Evolutionary conservation across 2,113 vertebrate species (phyloP).

Genomic region (Caretta caretta): DNA sequence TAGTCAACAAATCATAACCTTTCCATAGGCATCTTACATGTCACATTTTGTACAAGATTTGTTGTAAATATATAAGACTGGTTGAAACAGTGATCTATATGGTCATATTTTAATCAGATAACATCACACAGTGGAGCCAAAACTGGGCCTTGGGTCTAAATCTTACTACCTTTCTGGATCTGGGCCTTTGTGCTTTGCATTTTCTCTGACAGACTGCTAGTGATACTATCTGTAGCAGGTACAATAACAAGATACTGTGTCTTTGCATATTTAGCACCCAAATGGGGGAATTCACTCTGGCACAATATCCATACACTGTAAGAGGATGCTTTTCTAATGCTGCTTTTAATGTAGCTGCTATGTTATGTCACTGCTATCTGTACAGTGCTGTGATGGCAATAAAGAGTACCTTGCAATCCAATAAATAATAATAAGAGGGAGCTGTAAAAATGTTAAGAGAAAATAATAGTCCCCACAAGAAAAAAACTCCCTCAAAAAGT

Average conservation of each 20-base stretch:
- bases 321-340: neutral
- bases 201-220: accelerated
- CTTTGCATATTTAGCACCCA: accelerated
- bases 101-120: too few relatives aligned
- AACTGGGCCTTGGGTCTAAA: neutral
- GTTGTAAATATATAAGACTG: too few relatives aligned
- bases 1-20: too few relatives aligned
- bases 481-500: neutral
- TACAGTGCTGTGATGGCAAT: neutral
- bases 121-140: neutral
- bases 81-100: too few relatives aligned
- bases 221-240: neutral
- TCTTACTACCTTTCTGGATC: neutral
- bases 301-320: neutral
- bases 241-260: neutral
- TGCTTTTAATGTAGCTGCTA: too few relatives aligned
- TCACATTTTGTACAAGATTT: too few relatives aligned
- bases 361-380: neutral
- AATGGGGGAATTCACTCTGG: neutral
- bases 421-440: neutral
- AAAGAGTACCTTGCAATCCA: neutral
- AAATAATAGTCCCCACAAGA: neutral
- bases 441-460: neutral
- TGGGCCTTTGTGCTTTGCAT: neutral
- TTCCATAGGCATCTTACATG: too few relatives aligned